Evolutionary conservation across 1,140 invertebrate species (phyloP).

Genomic region (Hyphantria cunea): DNA sequence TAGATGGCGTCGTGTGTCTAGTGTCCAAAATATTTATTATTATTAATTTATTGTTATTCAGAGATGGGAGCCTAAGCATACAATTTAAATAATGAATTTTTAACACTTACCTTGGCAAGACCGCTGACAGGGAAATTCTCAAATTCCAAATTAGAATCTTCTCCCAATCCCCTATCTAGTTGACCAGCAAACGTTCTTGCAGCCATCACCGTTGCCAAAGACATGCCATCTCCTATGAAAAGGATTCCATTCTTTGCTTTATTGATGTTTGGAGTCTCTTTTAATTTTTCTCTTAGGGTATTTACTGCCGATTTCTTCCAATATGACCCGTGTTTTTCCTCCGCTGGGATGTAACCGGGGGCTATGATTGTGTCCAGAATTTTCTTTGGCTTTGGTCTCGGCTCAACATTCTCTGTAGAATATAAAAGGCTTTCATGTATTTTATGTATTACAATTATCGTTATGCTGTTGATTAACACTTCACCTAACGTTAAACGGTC

Average conservation of each 20-base stretch:
- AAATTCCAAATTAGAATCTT: constrained; percentile 87
- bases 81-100: not conserved
- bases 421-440: not conserved
- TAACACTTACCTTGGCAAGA: constrained; percentile 83
- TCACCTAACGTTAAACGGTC: too few relatives aligned
- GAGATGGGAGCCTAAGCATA: too few relatives aligned
- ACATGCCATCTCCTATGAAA: constrained; percentile 93
- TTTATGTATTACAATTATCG: too few relatives aligned
- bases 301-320: constrained; percentile 60
- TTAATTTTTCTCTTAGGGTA: constrained; percentile 55
- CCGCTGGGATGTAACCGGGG: constrained; percentile 57
- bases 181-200: constrained; percentile 87
- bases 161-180: constrained; percentile 82
- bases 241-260: constrained; percentile 87
- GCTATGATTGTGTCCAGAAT: constrained; percentile 67
- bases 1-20: too few relatives aligned
- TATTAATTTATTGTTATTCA: too few relatives aligned
- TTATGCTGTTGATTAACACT: too few relatives aligned
- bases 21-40: too few relatives aligned
- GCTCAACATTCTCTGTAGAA: constrained; percentile 48
- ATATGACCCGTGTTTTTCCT: constrained; percentile 64
- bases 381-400: constrained; percentile 64
- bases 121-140: constrained; percentile 90
- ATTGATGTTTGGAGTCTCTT: constrained; percentile 61
- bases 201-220: constrained; percentile 88